These are phyloP conservation scores for Cotesia typhae DNA, from an alignment of 1,140 invertebrate genomes.

Conservation along the genomic window DNA sequence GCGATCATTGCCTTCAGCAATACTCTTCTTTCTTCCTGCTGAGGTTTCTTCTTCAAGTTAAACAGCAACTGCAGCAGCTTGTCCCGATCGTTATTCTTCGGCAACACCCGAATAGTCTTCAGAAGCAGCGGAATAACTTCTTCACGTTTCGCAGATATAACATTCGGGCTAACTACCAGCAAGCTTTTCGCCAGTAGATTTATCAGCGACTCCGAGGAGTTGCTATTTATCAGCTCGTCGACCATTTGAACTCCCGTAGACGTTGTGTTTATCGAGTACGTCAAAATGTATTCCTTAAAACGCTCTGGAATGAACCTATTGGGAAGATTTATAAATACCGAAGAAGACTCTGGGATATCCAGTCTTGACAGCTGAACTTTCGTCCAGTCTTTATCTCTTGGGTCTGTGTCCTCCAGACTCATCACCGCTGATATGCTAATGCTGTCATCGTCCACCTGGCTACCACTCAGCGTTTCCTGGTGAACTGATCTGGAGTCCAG, in stretches of 20 bases:
- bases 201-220: slow-evolving; percentile 58
- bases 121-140: slow-evolving; percentile 79
- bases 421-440: slow-evolving; percentile 51
- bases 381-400: slow-evolving; percentile 62
- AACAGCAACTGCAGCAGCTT: slow-evolving; percentile 76
- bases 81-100: slow-evolving; percentile 70
- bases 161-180: slow-evolving; percentile 75
- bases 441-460: slow-evolving; percentile 58
- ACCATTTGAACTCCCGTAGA: slow-evolving; percentile 51
- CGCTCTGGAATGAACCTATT: slow-evolving; percentile 62
- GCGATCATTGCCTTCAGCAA: slow-evolving; percentile 67
- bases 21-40: slow-evolving; percentile 71
- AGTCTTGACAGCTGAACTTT: slow-evolving; percentile 54
- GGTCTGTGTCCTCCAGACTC: slow-evolving; percentile 59
- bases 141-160: slow-evolving; percentile 75
- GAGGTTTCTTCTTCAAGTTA: slow-evolving; percentile 80
- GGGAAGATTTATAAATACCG: slow-evolving; percentile 42
- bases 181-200: slow-evolving; percentile 65
- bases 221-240: slow-evolving; percentile 56
- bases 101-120: slow-evolving; percentile 68
- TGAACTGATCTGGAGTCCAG: slow-evolving; percentile 50
- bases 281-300: slow-evolving; percentile 68
- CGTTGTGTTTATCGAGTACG: slow-evolving; percentile 59
- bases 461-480: slow-evolving; percentile 50
- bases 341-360: slow-evolving; percentile 48